Conservation (phyloP, 2,113 vertebrate species). For the Melanotaenia duboulayi region DNA sequence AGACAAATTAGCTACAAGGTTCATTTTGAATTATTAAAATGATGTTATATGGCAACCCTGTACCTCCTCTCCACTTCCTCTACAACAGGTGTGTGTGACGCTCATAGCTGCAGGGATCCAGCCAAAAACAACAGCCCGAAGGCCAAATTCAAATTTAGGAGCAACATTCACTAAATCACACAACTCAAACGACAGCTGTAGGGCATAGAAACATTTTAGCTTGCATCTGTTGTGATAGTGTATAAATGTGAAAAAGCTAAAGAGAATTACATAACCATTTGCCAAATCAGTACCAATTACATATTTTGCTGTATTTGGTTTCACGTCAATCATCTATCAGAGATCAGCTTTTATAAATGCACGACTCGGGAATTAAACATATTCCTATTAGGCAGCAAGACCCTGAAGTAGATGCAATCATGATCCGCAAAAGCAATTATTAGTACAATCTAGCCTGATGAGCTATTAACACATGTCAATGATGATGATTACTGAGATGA, state of each 20-base stretch:
- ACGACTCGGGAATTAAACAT: conserved; percentile 51
- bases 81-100: conserved; percentile 53
- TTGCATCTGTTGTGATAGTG: conserved; percentile 25
- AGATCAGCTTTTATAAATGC: conserved; percentile 41
- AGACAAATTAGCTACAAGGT: conserved; percentile 10
- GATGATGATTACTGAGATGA: conserved; percentile 82
- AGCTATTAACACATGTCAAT: conserved; percentile 84
- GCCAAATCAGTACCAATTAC: conserved; percentile 13
- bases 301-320: conserved; percentile 27
- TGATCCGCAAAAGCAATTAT: conserved; percentile 79
- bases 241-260: conserved; percentile 16
- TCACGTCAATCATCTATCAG: conserved; percentile 36
- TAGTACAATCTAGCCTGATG: conserved; percentile 85
- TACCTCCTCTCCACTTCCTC: conserved; percentile 9
- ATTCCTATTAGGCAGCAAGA: conserved; percentile 56
- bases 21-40: conserved; percentile 15
- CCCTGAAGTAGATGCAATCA: conserved; percentile 74
- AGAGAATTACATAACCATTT: conserved; percentile 21
- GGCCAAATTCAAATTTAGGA: conserved; percentile 53
- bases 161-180: conserved; percentile 46
- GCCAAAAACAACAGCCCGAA: conserved; percentile 56
- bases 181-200: conserved; percentile 47
- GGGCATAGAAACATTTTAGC: conserved; percentile 33
- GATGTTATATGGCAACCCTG: not conserved
- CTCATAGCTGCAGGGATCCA: conserved; percentile 25